Evolutionary conservation across 2,113 vertebrate genomes (phyloP).

Genomic region (Gracilinanus agilis): DNA sequence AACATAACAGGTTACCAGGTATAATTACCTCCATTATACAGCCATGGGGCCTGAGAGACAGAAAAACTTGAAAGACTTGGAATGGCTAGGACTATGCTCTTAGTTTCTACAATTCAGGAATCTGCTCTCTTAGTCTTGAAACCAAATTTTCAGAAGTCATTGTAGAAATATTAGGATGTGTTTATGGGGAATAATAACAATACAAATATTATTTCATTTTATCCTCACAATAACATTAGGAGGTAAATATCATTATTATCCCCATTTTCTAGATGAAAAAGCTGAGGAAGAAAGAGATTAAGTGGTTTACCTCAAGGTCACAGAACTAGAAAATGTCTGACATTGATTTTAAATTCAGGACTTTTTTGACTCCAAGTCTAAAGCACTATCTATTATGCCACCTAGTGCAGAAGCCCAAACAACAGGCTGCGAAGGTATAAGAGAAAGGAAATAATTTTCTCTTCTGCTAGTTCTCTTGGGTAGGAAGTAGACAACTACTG

Average conservation of each 20-base stretch:
- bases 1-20: neutral
- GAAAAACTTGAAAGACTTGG: neutral
- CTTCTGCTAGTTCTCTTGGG: too few relatives aligned
- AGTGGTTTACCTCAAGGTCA: neutral
- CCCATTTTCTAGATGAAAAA: conserved; percentile 19
- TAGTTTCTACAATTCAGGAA: neutral
- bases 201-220: too few relatives aligned
- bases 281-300: neutral
- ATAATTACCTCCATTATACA: neutral
- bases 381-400: neutral
- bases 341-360: neutral
- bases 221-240: too few relatives aligned
- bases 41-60: neutral
- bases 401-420: too few relatives aligned
- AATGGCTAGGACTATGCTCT: neutral
- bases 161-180: too few relatives aligned
- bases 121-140: neutral
- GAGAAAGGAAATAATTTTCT: too few relatives aligned
- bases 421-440: too few relatives aligned
- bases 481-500: too few relatives aligned
- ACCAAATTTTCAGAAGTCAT: neutral
- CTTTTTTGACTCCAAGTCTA: neutral
- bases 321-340: neutral
- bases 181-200: neutral
- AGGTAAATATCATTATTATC: too few relatives aligned